Evolutionary conservation across 2,113 vertebrate genomes (phyloP), one percentile per base, ranked within the genome.

Genomic region (Argyrosomus japonicus): DNA sequence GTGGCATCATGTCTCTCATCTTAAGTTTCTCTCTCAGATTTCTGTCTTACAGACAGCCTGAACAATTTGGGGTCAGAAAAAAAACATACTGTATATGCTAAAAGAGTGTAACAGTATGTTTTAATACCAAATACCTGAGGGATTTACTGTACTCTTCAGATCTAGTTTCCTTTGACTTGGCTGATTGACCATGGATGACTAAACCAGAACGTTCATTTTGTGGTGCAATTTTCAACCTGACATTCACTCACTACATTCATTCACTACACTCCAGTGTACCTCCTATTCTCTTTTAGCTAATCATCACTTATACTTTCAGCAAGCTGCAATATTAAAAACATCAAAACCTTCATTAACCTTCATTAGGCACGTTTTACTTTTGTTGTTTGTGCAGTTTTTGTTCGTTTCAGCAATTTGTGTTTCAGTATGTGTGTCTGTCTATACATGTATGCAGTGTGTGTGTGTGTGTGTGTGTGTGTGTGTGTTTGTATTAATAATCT

Each of bases 401-500:
- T 74, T 65, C 1, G 43, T 40, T 62, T 84, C 80, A 79, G 77
- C 71, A 67, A 27, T 67, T 77, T 45, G 25, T 69, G 68, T 75
- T n/a, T n/a, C 64, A 71, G 88, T 27, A 69, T 65, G 48, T 63
- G 67, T 67, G 48, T 1, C 1, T 70, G 32, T 69, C 36, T 68
- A 1, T 53, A 68, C 40, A 29, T 74, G 47, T 18, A 27, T 86
- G 73, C 73, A 50, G 40, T 12, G 40, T 51, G 77, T 74, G 84
- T 81, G 65, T 82, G 64, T 86, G 40, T 12, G 40, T 51, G 77
- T 74, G 84, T 81, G 36, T 40, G 36, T 56, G 77, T 54, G 47
- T 68, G 84, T 81, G 69, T 84, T 74, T 67, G 45, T 80, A 83
- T 89, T 81, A 92, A 88, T 88, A 84, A 88, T 89, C 84, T 76